Conservation (phyloP, 1,140 invertebrate species). For the Watersipora subatra region DNA sequence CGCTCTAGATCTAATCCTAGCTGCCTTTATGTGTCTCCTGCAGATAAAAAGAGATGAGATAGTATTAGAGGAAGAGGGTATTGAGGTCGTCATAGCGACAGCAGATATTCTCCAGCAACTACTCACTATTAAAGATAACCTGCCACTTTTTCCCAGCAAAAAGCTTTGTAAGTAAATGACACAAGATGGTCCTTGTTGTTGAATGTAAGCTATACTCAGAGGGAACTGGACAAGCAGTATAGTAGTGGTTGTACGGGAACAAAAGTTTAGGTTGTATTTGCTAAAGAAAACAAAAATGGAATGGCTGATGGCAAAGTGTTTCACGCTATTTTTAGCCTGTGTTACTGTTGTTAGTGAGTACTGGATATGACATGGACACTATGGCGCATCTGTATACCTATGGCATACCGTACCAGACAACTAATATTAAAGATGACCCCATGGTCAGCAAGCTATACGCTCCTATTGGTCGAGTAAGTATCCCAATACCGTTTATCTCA, state of each 20-base stretch:
- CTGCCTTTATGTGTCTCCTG: too few relatives aligned
- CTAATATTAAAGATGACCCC: neutral
- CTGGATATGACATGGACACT: neutral
- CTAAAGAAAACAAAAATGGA: too few relatives aligned
- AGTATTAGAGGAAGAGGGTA: neutral
- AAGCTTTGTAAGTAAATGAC: neutral
- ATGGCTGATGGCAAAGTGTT: too few relatives aligned
- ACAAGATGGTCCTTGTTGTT: too few relatives aligned
- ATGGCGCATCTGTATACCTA: neutral
- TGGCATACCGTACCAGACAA: neutral
- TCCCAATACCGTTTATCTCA: too few relatives aligned
- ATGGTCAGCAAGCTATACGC: neutral
- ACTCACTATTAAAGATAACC: neutral
- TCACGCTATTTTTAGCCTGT: too few relatives aligned
- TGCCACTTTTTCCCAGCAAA: neutral
- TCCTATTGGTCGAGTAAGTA: neutral
- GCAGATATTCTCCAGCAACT: neutral
- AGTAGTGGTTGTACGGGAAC: too few relatives aligned
- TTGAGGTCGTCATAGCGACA: neutral
- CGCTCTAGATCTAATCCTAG: too few relatives aligned
- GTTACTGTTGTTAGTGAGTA: too few relatives aligned
- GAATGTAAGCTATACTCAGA: too few relatives aligned
- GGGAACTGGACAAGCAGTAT: too few relatives aligned
- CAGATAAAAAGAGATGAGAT: neutral
- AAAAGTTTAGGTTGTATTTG: too few relatives aligned